Evolutionary conservation across 2,113 vertebrate genomes (phyloP), one percentile per base, ranked within the genome.

Genomic region (Diglossa brunneiventris): DNA sequence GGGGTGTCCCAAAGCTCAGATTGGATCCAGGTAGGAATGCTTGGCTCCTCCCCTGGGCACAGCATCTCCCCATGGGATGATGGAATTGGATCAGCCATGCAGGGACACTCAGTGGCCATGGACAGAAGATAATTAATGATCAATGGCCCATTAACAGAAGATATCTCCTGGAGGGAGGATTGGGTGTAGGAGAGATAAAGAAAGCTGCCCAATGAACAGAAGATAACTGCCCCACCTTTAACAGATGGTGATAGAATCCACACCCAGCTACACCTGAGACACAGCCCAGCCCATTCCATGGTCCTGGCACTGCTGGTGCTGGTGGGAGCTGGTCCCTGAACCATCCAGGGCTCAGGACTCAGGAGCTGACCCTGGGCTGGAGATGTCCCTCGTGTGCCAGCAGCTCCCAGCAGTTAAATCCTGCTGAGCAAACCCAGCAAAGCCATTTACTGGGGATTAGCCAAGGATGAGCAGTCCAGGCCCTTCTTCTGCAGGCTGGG

Each of bases 381-480:
- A 46, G 78, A 11, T 17, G 21, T 55, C 58, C 42, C 0, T 3
- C 0, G 0, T 17, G 83, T 31, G 58, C 44, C 83, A 33, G 81
- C 35, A 58, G 69, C 76, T 67, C 81, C 52, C 56, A 21, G 61
- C 42, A 0, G 10, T 9, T 27, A 66, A 89, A 35, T 41, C 69
- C 77, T 15, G 17, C 50, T 0, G 0, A 72, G 83, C 52, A 68
- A 31, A 53, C 5, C 3, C 3, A 55, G 76, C 22, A 87, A 92
- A 96, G 87, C 93, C 92, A 75, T 92, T 95, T 63, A 75, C 2
- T 22, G 66, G 5, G 74, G 84, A 92, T 96, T 79, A 94, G 82
- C 37, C 15, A 28, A 24, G 87, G 90, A 73, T 33, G 75, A 83
- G 23, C 90, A 37, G 19, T 33, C 11, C 37, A 2, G 70, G 70